These are phyloP conservation scores for Diceros bicornis DNA, from an alignment of 2,797 vertebrate genomes.

Conservation along the genomic window DNA sequence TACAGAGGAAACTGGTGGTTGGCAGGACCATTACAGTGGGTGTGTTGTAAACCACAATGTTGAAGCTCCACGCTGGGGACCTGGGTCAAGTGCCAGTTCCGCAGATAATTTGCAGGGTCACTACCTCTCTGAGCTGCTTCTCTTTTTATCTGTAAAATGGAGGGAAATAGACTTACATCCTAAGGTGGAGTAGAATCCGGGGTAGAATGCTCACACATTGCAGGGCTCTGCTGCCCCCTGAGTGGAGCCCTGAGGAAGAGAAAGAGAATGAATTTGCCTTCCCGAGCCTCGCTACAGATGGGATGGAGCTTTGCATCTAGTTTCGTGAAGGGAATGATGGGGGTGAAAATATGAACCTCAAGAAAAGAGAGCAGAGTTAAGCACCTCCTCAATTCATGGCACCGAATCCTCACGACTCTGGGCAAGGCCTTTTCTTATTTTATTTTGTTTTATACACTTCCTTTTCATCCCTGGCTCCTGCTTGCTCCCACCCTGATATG, in stretches of 20 bases:
- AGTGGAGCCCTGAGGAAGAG: not conserved
- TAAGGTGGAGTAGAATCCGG: not conserved
- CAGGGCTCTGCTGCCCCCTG: not conserved
- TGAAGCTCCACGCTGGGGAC: not conserved
- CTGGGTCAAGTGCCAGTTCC: not conserved
- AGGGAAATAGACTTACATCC: not conserved
- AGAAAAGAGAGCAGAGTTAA: not conserved
- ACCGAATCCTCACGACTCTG: not conserved
- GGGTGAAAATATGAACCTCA: not conserved
- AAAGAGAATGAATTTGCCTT: not conserved
- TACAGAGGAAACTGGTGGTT: conserved; percentile 21
- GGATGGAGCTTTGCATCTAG: not conserved
- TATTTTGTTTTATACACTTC: not conserved
- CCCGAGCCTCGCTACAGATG: not conserved
- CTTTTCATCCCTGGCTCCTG: not conserved
- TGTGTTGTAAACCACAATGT: not conserved
- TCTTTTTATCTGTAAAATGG: conserved; percentile 29
- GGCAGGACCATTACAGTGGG: not conserved
- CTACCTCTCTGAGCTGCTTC: not conserved
- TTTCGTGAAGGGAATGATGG: not conserved
- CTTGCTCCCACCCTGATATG: not conserved
- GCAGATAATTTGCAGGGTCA: not conserved
- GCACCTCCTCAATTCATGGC: not conserved
- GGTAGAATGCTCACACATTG: not conserved
- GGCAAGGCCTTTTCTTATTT: not conserved